phyloP scores from a whole-genome alignment of 1,140 invertebrate species.

The Aphis gossypii region DNA sequence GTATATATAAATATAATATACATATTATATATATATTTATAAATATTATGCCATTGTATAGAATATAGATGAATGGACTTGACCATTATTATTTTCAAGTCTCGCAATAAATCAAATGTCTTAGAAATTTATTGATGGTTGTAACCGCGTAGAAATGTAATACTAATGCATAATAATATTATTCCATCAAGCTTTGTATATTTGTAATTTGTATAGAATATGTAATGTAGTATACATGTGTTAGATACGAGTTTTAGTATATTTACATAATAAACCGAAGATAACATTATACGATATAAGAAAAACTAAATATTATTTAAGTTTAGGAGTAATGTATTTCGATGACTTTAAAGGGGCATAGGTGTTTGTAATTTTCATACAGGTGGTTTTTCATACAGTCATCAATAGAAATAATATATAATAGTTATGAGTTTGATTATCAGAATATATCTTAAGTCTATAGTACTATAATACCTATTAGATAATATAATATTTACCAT shows the following conservation, averaged over 20 bases:
- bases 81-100: slow-evolving; percentile 18
- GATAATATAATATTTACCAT: too few species aligned
- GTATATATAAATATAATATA: neutral
- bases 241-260: neutral
- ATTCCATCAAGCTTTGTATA: neutral
- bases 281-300: neutral
- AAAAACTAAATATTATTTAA: neutral
- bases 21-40: neutral
- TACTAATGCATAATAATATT: neutral
- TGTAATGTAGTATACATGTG: neutral
- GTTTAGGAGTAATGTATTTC: neutral
- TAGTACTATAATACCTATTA: too few species aligned
- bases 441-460: neutral
- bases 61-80: neutral
- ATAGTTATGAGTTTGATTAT: too few species aligned
- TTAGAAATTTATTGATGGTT: neutral
- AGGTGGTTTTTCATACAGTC: neutral
- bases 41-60: neutral
- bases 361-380: neutral
- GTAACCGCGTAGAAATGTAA: neutral
- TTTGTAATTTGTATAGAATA: neutral
- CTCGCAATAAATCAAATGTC: neutral
- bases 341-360: neutral
- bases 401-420: neutral
- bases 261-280: neutral